Percentiles rank a stretch among this genome's conserved stretches.
phyloP scores from a whole-genome alignment of 2,797 vertebrate genomes.

The Bradypodion ventrale region DNA sequence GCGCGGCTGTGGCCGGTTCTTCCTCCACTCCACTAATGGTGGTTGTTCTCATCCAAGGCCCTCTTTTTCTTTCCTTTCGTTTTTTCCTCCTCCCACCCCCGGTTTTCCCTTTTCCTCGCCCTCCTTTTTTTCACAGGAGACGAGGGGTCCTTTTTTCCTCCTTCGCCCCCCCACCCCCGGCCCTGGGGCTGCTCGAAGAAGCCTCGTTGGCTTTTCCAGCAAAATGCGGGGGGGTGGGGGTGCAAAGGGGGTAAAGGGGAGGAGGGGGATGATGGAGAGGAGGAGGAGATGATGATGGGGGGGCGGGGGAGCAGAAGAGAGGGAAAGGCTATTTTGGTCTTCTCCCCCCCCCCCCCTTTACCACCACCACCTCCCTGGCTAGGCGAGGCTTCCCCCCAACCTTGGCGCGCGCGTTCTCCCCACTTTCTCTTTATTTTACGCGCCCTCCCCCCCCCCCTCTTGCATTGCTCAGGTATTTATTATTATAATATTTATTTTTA shows the following conservation, averaged over 20 bases:
- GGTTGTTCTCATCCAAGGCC: conserved; percentile 70
- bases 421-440: conserved; percentile 49
- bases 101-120: conserved; percentile 15
- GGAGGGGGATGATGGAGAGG: background rate
- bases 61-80: conserved; percentile 44
- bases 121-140: background rate
- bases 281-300: background rate
- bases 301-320: background rate
- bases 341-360: background rate
- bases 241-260: background rate
- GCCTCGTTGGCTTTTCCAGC: conserved; percentile 44
- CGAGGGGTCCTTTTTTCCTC: background rate
- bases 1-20: conserved; percentile 31
- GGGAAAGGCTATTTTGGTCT: background rate
- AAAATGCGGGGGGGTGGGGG: background rate
- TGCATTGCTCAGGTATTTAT: conserved; percentile 72
- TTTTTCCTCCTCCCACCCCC: too few species aligned
- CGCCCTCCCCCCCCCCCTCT: conserved; percentile 47
- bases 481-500: conserved; percentile 66
- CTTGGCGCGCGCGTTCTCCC: background rate
- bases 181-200: conserved; percentile 64
- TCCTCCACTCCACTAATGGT: conserved; percentile 68
- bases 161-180: conserved; percentile 60
- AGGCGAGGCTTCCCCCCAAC: background rate
- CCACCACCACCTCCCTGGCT: background rate